Conservation (phyloP, 2,888 invertebrate species). For the Eupithecia abbreviata region DNA sequence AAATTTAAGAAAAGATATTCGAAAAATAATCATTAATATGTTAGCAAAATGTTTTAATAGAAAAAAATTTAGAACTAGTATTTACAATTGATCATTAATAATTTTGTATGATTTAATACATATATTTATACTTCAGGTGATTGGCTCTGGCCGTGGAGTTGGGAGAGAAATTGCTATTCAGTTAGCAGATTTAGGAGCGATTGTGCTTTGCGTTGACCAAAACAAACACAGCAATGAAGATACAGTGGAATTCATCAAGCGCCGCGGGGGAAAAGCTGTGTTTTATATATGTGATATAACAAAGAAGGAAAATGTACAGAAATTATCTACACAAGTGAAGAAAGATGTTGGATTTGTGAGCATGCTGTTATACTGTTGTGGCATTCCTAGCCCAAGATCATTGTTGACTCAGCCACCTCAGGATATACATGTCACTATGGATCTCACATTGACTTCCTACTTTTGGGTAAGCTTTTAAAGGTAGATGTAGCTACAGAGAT, state of each 20-base stretch:
- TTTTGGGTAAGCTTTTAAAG: conserved; percentile 82
- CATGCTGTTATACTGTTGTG: conserved; percentile 86
- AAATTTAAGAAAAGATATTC: too few relatives aligned
- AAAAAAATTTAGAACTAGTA: too few relatives aligned
- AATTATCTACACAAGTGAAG: conserved; percentile 72
- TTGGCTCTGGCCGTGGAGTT: conserved; percentile 88
- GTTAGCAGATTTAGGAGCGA: conserved; percentile 82
- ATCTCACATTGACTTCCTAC: conserved; percentile 85
- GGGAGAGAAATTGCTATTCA: conserved; percentile 86
- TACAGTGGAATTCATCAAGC: conserved; percentile 75
- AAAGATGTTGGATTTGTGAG: conserved; percentile 83
- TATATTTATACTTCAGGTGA: conserved; percentile 74
- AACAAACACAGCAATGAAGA: conserved; percentile 79
- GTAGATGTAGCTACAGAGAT: not conserved
- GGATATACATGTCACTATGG: conserved; percentile 81
- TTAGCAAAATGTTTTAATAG: too few relatives aligned
- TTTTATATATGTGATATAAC: conserved; percentile 84
- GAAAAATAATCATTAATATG: too few relatives aligned
- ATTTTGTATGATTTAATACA: not conserved
- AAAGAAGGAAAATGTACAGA: conserved; percentile 76
- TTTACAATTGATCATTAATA: not conserved
- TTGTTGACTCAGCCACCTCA: conserved; percentile 77
- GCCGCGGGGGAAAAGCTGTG: conserved; percentile 75
- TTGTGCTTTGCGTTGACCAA: conserved; percentile 87
- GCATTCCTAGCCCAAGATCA: conserved; percentile 85